Evolutionary conservation across 2,888 invertebrate genomes (phyloP), one percentile per base, ranked within the genome.

Genomic region (Rhodophaea formosa): DNA sequence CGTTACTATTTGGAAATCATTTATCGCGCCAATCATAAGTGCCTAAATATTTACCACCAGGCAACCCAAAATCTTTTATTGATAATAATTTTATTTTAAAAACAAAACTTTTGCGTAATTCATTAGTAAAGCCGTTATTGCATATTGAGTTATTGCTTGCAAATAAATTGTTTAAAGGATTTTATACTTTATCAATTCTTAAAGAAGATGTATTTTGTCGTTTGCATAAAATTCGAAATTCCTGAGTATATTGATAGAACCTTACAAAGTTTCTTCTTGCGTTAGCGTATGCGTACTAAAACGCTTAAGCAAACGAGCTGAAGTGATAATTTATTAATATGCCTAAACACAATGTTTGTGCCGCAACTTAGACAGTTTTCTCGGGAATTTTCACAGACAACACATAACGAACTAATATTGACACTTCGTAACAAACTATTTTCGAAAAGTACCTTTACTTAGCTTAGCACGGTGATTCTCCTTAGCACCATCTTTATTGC

Each of bases 321-420:
- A 72, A 62, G 66, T 68, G 78, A 80, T 86, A 82, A 84, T 84
- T 81, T 82, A 82, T 84, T 82, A 80, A 80, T 82, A 82, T 71
- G 71, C 77, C 74, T 76, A 79, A 80, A 79, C 67, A 65, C 62
- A 63, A 62, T 72, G 67, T 74, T 72, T 73, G 58, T 10, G 5
- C 43, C 12, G 32, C 14, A 46, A 42, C 49, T 62, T 61, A 60
- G 32, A 39, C 16, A 12, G 49, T 42, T 49, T 47, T 49, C 47
- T 49, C 15, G 53, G 35, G 46, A 47, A 47, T 35, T 56, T 47
- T 56, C 47, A 39, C 17, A 56, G n/a, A 29, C 8, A 47, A 23
- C 35, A 45, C 35, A 32, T 16, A 32, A 15, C 17, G 10, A 10
- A 16, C 29, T 6, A 56, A 47, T 39, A 32, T 47, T 46, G 8